Base-by-base conservation (phyloP, 2,888 invertebrate genomes). In the Drosophila peninsularis region DNA sequence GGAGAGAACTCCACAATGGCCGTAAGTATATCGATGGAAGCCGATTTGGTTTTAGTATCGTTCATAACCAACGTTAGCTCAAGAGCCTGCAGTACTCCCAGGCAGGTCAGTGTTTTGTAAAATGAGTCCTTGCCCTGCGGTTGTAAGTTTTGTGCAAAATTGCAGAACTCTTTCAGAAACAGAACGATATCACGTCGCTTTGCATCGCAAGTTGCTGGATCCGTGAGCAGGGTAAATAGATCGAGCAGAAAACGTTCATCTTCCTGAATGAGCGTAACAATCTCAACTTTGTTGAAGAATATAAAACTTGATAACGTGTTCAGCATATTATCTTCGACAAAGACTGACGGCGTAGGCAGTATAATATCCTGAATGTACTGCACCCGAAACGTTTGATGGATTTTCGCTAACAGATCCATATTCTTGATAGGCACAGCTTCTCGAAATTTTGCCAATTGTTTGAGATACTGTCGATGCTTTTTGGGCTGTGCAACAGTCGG, bases 331-430 rank as follows among this genome's bases (percentile, higher is more conserved):
- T 99, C 99, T 92, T 99, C 99, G 93, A 99, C 99, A 93, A 99
- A 99, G 88, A 99, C 97, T 82, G 98, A 98, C 13, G 99, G 99
- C 53, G 99, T 98, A 27, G 99, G 99, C 91, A 99, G 94, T 89
- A 99, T 99, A 88, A 99, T 98, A 93, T 99, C 99, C 92, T 97
- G 97, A 90, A 99, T 99, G 93, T 99, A 99, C 94, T 99, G 99
- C 90, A 99, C 99, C 92, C 99, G 95, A 93, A 99, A 99, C 62
- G 99, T 99, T 93, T 99, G 99, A 93, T 99, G 99, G 87, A 99
- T 99, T 94, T 99, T 99, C 62, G 98, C 96, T 86, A 98, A 94
- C 80, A 99, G 94, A 93, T 99, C 99, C 76, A 95, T 95, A 93
- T 99, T 99, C 90, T 96, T 96, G 71, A 99, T 98, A 64, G 98